These are phyloP conservation scores for Coelogynopora nodosa DNA, from an alignment of 2,888 invertebrate species.

Conservation along the genomic window DNA sequence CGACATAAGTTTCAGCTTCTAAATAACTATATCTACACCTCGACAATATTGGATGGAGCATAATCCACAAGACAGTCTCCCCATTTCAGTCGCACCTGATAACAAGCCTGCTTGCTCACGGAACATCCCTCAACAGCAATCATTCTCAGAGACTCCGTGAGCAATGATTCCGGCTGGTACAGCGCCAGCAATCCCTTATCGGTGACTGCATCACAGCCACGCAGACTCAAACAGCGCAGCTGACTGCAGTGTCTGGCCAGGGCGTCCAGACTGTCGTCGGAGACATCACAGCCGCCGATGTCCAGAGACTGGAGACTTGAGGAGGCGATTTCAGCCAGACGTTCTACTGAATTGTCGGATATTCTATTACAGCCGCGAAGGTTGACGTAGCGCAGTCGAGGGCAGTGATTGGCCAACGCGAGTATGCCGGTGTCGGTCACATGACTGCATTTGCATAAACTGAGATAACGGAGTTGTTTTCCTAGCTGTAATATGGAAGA, in stretches of 20 bases:
- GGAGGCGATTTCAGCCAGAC: slow-evolving; percentile 74
- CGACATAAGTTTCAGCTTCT: too few species aligned
- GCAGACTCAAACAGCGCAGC: slow-evolving; percentile 79
- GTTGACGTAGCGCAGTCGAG: slow-evolving; percentile 79
- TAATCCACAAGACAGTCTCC: neutral
- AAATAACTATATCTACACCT: neutral
- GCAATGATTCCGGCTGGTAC: slow-evolving; percentile 83
- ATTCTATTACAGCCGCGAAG: slow-evolving; percentile 86
- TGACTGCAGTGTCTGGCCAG: slow-evolving; percentile 75
- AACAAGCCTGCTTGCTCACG: neutral
- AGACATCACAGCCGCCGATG: slow-evolving; percentile 86
- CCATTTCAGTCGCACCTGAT: neutral
- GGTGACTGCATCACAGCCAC: slow-evolving; percentile 84
- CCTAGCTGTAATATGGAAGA: slow-evolving; percentile 70
- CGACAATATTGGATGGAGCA: neutral
- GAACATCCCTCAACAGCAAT: neutral
- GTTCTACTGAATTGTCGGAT: slow-evolving; percentile 84
- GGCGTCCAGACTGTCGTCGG: slow-evolving; percentile 79
- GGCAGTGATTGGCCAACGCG: slow-evolving; percentile 79
- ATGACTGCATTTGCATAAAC: slow-evolving; percentile 86
- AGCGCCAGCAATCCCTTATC: slow-evolving; percentile 65
- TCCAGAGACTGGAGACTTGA: slow-evolving; percentile 80
- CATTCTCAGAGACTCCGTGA: slow-evolving; percentile 66
- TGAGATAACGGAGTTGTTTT: slow-evolving; percentile 81
- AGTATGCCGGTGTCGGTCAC: slow-evolving; percentile 78